Evolutionary conservation across 2,113 vertebrate species (phyloP).

Genomic region (Rissa tridactyla): DNA sequence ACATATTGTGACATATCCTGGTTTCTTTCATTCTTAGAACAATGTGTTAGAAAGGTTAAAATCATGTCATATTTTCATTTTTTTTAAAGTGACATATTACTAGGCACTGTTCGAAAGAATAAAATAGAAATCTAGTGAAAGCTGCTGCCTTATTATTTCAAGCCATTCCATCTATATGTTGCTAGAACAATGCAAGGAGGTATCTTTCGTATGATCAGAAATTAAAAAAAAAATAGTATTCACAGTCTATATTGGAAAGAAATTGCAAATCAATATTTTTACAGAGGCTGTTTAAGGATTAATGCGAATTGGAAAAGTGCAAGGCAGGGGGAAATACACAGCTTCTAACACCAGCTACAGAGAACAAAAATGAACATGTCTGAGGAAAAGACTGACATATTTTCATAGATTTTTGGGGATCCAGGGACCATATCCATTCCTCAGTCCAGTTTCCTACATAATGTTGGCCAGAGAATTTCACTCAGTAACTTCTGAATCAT

Average conservation of each 20-base stretch:
- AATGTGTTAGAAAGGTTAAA: background rate
- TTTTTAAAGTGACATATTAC: background rate
- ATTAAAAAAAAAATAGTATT: background rate
- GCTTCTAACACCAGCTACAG: background rate
- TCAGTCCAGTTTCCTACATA: background rate
- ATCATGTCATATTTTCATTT: background rate
- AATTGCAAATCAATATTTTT: background rate
- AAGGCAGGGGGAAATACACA: accelerated
- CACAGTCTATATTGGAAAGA: background rate
- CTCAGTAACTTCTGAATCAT: background rate
- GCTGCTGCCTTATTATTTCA: background rate
- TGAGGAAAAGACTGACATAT: background rate
- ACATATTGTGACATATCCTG: background rate
- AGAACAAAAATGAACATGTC: background rate
- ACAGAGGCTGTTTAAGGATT: background rate
- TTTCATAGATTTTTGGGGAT: background rate
- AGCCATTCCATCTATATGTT: background rate
- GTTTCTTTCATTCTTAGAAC: background rate
- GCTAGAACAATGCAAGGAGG: background rate
- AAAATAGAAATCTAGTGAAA: background rate
- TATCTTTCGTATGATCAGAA: background rate
- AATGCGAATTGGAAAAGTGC: background rate
- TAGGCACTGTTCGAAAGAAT: background rate
- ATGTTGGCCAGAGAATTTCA: background rate
- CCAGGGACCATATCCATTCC: background rate